Evolutionary conservation across 2,888 invertebrate genomes (phyloP).

Genomic region (Lasioglossum morio): DNA sequence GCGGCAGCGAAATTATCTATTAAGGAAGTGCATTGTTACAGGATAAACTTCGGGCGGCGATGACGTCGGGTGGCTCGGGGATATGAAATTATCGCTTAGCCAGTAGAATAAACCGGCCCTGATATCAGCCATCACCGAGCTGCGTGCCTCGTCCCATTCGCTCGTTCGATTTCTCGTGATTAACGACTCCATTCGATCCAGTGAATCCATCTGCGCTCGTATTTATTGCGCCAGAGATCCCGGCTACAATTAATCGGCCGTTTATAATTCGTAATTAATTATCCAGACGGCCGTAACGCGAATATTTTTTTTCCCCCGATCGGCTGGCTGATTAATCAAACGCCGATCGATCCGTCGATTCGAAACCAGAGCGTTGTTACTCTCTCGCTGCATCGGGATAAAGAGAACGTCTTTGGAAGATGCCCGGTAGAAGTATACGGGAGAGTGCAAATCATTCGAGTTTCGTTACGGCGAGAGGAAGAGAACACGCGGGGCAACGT

Average conservation of each 20-base stretch:
- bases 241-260: constrained; percentile 49
- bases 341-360: constrained; percentile 1
- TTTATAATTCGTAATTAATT: constrained; percentile 61
- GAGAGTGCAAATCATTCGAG: background rate
- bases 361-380: background rate
- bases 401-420: background rate
- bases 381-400: background rate
- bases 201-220: constrained; percentile 41
- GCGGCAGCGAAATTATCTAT: background rate
- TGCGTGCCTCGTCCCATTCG: constrained; percentile 33
- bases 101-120: constrained; percentile 38
- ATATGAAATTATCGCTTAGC: constrained; percentile 60
- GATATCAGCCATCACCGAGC: constrained; percentile 26
- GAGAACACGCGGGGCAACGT: background rate
- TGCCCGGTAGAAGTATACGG: background rate
- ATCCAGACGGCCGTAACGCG: constrained; percentile 16
- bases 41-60: background rate
- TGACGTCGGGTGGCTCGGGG: background rate
- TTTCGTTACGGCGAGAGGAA: background rate
- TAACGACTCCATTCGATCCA: constrained; percentile 42
- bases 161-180: constrained; percentile 51
- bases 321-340: background rate
- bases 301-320: constrained; percentile 22
- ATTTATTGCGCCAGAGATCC: constrained; percentile 46
- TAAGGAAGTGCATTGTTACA: background rate